A percentile compares a stretch with the other conserved stretches of the same genome.
Conservation (phyloP, 53 echinoderm and acorn worm genomes). For the Astropecten irregularis region DNA sequence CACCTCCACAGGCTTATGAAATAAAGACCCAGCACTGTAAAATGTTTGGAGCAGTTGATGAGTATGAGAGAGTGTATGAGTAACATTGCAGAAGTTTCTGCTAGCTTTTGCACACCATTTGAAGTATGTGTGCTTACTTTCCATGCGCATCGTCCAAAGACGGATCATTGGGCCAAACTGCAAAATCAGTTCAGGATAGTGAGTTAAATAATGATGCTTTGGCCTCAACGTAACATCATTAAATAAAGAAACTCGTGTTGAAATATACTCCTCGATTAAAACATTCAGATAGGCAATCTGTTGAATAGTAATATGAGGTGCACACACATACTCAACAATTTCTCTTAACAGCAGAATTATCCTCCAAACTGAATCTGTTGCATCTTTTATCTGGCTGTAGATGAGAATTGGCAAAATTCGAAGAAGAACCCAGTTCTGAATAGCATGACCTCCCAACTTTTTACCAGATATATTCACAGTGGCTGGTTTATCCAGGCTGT, state of each 20-base stretch:
- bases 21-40: conserved; percentile 51
- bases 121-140: conserved; percentile 57
- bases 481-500: conserved; percentile 38
- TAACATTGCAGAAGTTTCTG: conserved; percentile 61
- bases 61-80: conserved; percentile 46
- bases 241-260: conserved; percentile 47
- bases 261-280: conserved; percentile 66
- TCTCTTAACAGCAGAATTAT: conserved; percentile 56
- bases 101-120: conserved; percentile 21
- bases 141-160: conserved; percentile 61
- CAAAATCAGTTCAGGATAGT: conserved; percentile 29
- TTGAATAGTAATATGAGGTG: conserved; percentile 36
- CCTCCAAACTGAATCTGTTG: conserved; percentile 65
- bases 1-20: conserved; percentile 25
- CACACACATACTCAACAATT: conserved; percentile 67
- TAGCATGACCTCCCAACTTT: conserved; percentile 70
- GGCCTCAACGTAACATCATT: conserved; percentile 35
- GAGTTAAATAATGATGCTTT: conserved; percentile 66
- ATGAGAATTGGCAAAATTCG: conserved; percentile 64
- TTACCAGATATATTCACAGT: conserved; percentile 22
- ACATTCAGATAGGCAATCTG: conserved; percentile 61
- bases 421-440: conserved; percentile 70
- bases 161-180: conserved; percentile 52
- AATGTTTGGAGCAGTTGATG: conserved; percentile 70
- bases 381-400: conserved; percentile 25